A percentile compares a stretch with the other conserved stretches of the same genome.
phyloP scores from a whole-genome alignment of 2,113 vertebrate genomes.

The Marmota monax region DNA sequence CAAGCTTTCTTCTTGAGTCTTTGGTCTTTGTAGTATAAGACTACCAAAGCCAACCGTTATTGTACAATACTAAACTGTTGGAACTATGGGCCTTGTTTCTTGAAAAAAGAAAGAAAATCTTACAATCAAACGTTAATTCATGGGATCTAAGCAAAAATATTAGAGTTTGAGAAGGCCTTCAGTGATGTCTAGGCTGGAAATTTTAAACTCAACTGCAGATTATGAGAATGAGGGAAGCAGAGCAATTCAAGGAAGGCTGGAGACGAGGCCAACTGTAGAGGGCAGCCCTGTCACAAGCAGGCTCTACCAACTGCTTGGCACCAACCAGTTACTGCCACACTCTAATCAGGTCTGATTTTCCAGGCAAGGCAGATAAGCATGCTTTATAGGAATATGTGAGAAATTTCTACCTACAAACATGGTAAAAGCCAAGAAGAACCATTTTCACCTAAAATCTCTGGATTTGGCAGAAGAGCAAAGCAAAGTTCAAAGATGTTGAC shows the following conservation, averaged over 20 bases:
- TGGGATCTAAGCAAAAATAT: neutral
- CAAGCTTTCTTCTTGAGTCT: neutral
- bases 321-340: neutral
- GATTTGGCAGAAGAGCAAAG: neutral
- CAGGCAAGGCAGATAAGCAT: neutral
- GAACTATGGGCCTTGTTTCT: neutral
- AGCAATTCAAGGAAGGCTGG: neutral
- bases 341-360: neutral
- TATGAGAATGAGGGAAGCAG: neutral
- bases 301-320: neutral
- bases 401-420: neutral
- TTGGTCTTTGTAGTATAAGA: neutral
- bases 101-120: neutral
- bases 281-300: neutral
- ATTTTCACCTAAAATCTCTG: neutral
- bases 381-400: neutral
- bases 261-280: neutral
- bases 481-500: neutral
- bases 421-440: neutral
- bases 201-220: neutral
- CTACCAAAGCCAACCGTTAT: neutral
- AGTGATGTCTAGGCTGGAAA: neutral
- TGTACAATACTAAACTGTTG: neutral
- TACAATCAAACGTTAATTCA: neutral
- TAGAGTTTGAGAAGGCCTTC: neutral